phyloP scores from a whole-genome alignment of 2,888 invertebrate species.

The Cephus spinipes region DNA sequence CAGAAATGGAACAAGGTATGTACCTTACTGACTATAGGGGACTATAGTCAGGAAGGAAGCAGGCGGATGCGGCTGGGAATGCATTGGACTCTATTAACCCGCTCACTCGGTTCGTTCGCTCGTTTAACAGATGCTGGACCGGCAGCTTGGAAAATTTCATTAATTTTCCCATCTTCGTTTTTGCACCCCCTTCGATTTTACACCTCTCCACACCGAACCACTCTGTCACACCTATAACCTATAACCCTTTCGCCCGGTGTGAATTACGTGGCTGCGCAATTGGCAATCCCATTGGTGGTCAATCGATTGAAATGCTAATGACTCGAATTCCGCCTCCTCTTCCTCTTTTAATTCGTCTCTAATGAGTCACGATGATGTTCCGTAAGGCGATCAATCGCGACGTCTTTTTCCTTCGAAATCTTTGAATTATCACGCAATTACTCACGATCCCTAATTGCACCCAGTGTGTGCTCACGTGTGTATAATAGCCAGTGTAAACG shows the following conservation, averaged over 20 bases:
- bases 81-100: conserved; percentile 9
- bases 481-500: background rate
- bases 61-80: background rate
- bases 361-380: conserved; percentile 34
- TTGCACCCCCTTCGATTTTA: conserved; percentile 20
- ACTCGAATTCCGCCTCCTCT: conserved; percentile 18
- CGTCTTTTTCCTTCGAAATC: background rate
- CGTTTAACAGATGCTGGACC: conserved; percentile 5
- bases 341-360: conserved; percentile 30
- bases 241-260: conserved; percentile 1
- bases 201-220: background rate
- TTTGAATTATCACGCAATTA: background rate
- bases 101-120: background rate
- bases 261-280: conserved; percentile 3
- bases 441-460: background rate
- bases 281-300: background rate
- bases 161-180: conserved; percentile 39
- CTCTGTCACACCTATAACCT: conserved; percentile 18
- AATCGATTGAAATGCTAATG: conserved; percentile 35
- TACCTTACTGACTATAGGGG: background rate
- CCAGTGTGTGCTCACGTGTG: background rate
- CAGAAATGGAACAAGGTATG: background rate
- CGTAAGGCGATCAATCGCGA: conserved; percentile 19
- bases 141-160: conserved; percentile 41
- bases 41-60: background rate